Base-by-base conservation (phyloP, 2,888 invertebrate species). In the Microctonus aethiopoides region DNA sequence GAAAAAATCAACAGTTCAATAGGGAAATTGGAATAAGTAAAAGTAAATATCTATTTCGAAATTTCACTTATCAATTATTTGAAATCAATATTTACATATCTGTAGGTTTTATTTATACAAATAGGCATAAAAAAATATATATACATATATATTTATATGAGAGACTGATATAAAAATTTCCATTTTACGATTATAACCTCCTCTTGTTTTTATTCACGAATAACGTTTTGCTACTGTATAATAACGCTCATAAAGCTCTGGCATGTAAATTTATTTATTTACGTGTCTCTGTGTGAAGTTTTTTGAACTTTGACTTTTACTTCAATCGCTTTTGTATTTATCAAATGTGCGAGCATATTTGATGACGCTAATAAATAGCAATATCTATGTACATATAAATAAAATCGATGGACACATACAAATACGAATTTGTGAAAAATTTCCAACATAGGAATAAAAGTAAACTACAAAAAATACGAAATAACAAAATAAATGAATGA, bases 141-240 rank as follows among this genome's bases (percentile, higher is more conserved):
- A 22, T 10, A 22, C 10, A 52, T 56, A 29, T n/a, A 54, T 24
- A 54, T 24, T 5, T 16, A 54, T 22, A 54, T 24, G 20, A 26
- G 20, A 54, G 9, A 2, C 13, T 24, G 13, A 29, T 56, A 4
- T 41, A n/a, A 46, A 41, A n/a, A 62, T 46, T 39, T 29, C 13
- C 0, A 29, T 46, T 26, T 62, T 46, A 46, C 13, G 34, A 60
- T 60, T 13, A 62, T 62, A 60, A 60, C 24, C 20, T n/a, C n/a
- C n/a, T 11, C 39, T 9, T 39, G 16, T 16, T 32, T 57, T 57
- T 34, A 57, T 57, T 57, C 20, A 57, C 32, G 57, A 16, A 6
- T 34, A 26, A 29, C 29, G 56, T 56, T n/a, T 56, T 56, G 10
- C 26, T 6, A 6, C 10, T 26, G 29, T 11, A 7, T 26, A 26